Percentiles rank a stretch among this genome's conserved stretches.
Conservation (phyloP, 2,113 vertebrate genomes). For the Tragelaphus buxtoni region DNA sequence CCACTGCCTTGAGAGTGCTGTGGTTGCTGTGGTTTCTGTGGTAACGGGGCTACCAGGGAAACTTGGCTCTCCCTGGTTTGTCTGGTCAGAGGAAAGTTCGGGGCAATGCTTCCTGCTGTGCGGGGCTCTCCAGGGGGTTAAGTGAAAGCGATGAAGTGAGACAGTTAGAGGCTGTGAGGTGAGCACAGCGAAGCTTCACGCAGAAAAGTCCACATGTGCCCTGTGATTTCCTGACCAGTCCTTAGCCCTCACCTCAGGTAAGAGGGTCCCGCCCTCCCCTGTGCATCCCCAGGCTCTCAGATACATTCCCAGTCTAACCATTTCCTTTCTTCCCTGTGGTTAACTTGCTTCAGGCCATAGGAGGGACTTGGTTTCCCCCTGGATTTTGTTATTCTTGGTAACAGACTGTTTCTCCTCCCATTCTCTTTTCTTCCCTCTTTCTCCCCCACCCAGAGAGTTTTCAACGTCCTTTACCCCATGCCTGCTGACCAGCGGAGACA, state of each 20-base stretch:
- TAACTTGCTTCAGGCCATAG: not conserved
- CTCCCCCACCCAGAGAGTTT: slow-evolving; percentile 90
- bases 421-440: slow-evolving; percentile 49
- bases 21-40: slow-evolving; percentile 74
- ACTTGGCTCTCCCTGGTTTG: slow-evolving; percentile 8
- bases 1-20: slow-evolving; percentile 50
- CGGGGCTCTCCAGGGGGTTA: not conserved
- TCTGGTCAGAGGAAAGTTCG: slow-evolving; percentile 29
- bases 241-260: not conserved
- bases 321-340: not conserved
- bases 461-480: slow-evolving; percentile 99
- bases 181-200: not conserved
- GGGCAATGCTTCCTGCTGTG: not conserved
- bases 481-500: slow-evolving; percentile 97
- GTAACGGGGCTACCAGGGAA: slow-evolving; percentile 59
- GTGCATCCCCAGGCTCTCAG: not conserved
- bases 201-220: not conserved
- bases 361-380: slow-evolving; percentile 3
- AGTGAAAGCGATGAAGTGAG: not conserved
- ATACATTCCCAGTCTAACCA: not conserved
- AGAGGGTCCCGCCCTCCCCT: not conserved
- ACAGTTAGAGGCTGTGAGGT: not conserved
- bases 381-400: slow-evolving; percentile 43
- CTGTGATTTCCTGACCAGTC: not conserved
- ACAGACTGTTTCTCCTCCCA: slow-evolving; percentile 31